Base-by-base conservation (phyloP, 2,113 vertebrate genomes). In the Calidris pygmaea region DNA sequence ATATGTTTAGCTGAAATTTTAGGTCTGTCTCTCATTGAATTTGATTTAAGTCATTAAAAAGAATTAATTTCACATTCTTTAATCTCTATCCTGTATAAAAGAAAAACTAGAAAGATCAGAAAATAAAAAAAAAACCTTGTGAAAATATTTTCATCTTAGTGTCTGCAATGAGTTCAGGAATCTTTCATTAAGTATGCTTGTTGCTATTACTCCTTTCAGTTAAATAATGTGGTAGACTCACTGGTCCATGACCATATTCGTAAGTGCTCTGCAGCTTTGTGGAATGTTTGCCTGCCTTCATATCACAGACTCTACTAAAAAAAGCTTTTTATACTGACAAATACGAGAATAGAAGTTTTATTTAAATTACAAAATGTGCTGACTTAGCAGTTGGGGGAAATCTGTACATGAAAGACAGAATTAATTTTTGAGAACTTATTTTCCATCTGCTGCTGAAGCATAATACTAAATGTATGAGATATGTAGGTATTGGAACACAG, bases 81-180 rank as follows among this genome's bases (percentile, higher is more conserved):
- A 52, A 37, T 3, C 11, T 65, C 55, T 74, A 34, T 2, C 2
- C 5, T 11, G 16, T 2, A 7, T 18, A 5, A 41, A 45, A 48
- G 55, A 80, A 6, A 6, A 23, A 10, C 3, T 6, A 14, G 1
- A 50, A 62, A n/a, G 0, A n/a, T 11, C 7, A 30, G 26, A 24
- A 41, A 47, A 12, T 75, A 29, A 22, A 5, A 5, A 7, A 17
- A 34, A 30, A 23, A 2, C 58, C 22, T 37, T 22, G 1, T 58
- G 2, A 35, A 83, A 89, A 73, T 43, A 56, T 14, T 67, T 80
- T 75, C 4, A 8, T 34, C 47, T 80, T 65, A 6, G 4, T 60
- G 3, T 86, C 11, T 73, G 14, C 5, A 45, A 21, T 39, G 3
- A 43, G 41, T 93, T 68, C 18, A 32, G 7, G 39, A 47, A 7